Percentiles rank a stretch among this genome's conserved stretches.
phyloP scores from a whole-genome alignment of 2,888 invertebrate genomes.

The Agonum fuliginosum region DNA sequence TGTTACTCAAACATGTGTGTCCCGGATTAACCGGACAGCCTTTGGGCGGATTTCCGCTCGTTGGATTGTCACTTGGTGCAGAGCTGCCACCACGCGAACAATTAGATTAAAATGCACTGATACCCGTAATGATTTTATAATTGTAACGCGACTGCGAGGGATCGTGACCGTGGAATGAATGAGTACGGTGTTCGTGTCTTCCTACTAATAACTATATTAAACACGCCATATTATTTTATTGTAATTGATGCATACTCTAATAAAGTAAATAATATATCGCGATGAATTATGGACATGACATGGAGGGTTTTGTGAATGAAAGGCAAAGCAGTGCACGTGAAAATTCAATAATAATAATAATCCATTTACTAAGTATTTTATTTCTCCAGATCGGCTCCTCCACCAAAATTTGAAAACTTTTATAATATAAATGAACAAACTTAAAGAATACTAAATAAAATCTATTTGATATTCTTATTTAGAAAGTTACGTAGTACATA shows the following conservation, averaged over 20 bases:
- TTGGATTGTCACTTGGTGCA: neutral
- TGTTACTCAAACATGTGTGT: slow-evolving; percentile 13
- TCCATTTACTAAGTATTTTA: too few relatives aligned
- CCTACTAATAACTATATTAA: slow-evolving; percentile 34
- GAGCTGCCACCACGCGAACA: neutral
- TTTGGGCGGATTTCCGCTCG: neutral
- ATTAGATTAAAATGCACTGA: slow-evolving; percentile 43
- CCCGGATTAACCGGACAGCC: slow-evolving; percentile 4
- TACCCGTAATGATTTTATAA: slow-evolving; percentile 44
- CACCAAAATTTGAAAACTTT: too few relatives aligned
- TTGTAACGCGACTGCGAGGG: neutral
- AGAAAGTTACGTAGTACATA: too few relatives aligned
- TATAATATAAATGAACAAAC: too few relatives aligned
- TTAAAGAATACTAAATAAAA: too few relatives aligned
- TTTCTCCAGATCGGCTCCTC: too few relatives aligned
- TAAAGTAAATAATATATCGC: neutral
- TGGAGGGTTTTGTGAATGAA: too few relatives aligned
- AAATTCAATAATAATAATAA: too few relatives aligned
- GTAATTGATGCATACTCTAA: slow-evolving; percentile 7
- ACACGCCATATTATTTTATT: slow-evolving; percentile 15
- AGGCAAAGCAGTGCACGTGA: too few relatives aligned
- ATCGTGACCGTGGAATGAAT: too few relatives aligned
- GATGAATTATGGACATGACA: neutral
- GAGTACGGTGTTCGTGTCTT: slow-evolving; percentile 12
- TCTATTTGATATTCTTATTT: too few relatives aligned